Evolutionary conservation across 64 coral and sea anemone species (phyloP).

Genomic region (Stylophora pistillata): DNA sequence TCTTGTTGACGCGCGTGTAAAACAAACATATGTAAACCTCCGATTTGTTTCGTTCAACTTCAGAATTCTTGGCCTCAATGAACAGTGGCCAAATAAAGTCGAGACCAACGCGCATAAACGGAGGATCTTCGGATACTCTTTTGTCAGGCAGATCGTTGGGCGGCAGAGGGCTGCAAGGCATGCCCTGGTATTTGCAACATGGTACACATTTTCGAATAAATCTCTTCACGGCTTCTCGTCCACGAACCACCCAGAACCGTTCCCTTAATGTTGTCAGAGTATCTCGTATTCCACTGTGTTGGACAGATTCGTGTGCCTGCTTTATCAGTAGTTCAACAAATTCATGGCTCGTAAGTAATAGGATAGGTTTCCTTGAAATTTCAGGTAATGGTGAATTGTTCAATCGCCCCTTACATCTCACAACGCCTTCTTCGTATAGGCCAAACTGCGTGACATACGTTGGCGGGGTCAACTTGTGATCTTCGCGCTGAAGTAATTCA

Average conservation of each 20-base stretch:
- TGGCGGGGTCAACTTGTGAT: constrained; percentile 1
- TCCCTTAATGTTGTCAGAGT: constrained; percentile 23
- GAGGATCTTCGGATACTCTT: constrained; percentile 53
- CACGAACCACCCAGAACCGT: constrained; percentile 38
- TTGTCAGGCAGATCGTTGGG: constrained; percentile 11
- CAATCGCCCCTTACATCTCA: constrained; percentile 54
- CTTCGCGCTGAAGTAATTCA: constrained; percentile 10
- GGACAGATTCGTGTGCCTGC: constrained; percentile 35
- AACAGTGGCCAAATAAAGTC: constrained; percentile 35
- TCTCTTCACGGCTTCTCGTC: constrained; percentile 32
- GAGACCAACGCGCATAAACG: constrained; percentile 37
- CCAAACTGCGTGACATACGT: constrained; percentile 10
- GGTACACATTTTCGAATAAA: constrained; percentile 22
- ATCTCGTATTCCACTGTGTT: constrained; percentile 53
- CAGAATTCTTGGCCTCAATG: background rate
- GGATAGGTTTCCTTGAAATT: constrained; percentile 31
- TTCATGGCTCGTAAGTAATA: constrained; percentile 49
- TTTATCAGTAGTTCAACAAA: constrained; percentile 31
- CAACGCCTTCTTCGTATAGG: constrained; percentile 34
- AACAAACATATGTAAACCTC: constrained; percentile 33
- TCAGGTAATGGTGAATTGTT: constrained; percentile 40
- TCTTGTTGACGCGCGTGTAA: constrained; percentile 8
- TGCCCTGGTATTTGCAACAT: constrained; percentile 3
- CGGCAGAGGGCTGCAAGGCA: background rate
- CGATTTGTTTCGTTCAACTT: background rate